Evolutionary conservation across 2,113 vertebrate species (phyloP), one percentile per base, ranked within the genome.

Genomic region (Solea senegalensis): DNA sequence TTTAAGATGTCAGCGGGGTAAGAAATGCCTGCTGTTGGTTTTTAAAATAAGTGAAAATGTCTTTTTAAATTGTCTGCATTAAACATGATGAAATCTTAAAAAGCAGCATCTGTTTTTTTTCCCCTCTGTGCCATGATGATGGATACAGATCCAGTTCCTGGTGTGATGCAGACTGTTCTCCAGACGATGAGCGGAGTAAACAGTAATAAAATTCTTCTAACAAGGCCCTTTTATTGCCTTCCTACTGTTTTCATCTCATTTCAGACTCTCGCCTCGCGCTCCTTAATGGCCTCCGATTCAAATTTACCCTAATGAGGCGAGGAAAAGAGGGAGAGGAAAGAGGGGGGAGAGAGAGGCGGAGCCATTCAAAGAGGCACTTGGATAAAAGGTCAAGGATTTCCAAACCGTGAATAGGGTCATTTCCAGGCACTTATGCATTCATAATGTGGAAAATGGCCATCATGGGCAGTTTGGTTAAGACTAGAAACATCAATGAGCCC

Each of bases 131-230:
- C 34, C 34, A 34, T 44, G 8, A 70, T 54, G 67, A 63, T 54
- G 2, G 80, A 74, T 74, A 69, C 54, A 73, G 71, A 84, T 81
- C 59, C 58, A 57, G 48, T 13, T 41, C 80, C 73, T 70, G 75
- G 74, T 80, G 84, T 41, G 81, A 84, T 9, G 51, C 78, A 68
- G 73, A 69, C 83, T 86, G 86, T 77, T 86, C 82, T 60, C 46
- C 63, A 71, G 69, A 72, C 72, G 54, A 72, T 53, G 58, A 82
- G 53, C 39, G 16, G 72, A 70, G 69, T 48, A 79, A 81, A 84
- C 26, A 62, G 70, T 88, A 82, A 90, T 89, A 90, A 90, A 89
- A 85, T 69, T 81, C 75, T 75, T 78, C 83, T 83, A 90, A 90
- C 81, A 86, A 88, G 89, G 48, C 74, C 74, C 51, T 81, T 88